A percentile compares a stretch with the other conserved stretches of the same genome.
phyloP scores from a whole-genome alignment of 2,888 invertebrate genomes.

The Amiota mariae region DNA sequence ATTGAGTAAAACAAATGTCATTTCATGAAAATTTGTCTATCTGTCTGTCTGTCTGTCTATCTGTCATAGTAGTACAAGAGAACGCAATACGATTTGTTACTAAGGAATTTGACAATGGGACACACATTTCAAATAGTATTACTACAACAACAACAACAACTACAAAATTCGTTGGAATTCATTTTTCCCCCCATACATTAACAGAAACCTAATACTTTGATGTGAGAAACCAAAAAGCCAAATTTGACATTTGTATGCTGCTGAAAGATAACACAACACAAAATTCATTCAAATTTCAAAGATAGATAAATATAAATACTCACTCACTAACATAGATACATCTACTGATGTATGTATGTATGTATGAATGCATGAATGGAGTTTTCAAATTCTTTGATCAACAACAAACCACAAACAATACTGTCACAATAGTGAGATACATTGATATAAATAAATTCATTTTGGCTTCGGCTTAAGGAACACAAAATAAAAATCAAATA shows the following conservation, averaged over 20 bases:
- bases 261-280: background rate
- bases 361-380: background rate
- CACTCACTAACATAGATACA: background rate
- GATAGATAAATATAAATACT: background rate
- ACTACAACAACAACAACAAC: no score
- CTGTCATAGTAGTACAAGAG: no score
- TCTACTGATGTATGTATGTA: no score
- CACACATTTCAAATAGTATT: background rate
- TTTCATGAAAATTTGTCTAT: conserved; percentile 1
- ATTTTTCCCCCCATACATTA: background rate
- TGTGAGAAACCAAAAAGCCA: background rate
- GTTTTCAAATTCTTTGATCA: background rate
- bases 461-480: background rate
- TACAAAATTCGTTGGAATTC: no score
- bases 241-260: conserved; percentile 18
- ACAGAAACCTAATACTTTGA: background rate
- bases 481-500: background rate
- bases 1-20: conserved; percentile 8
- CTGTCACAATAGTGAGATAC: no score
- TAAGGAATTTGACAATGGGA: background rate
- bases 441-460: no score
- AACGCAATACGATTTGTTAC: conserved; percentile 10
- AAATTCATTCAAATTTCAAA: background rate
- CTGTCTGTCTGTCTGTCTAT: background rate
- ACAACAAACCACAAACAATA: background rate